Evolutionary conservation across 2,888 invertebrate genomes (phyloP), one percentile per base, ranked within the genome.

Genomic region (Sphinx pinastri): DNA sequence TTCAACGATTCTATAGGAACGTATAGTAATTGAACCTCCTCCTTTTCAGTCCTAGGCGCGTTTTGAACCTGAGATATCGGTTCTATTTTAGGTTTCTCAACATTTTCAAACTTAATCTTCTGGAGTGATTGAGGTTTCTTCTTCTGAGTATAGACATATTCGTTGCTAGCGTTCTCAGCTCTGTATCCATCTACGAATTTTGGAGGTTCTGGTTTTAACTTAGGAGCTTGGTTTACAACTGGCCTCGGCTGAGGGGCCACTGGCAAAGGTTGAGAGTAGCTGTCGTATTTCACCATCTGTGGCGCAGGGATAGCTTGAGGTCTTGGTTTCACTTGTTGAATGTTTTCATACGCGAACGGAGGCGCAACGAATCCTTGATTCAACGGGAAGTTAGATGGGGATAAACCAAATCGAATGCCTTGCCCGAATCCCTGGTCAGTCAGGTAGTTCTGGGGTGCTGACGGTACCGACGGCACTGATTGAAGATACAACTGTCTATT

Each of bases 1-100:
- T 95, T 95, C 31, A 97, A 86, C 0, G 97, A 95, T 81, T 98
- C 97, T 38, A 97, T 94, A 7, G 98, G 98, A 0, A 98, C 97
- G 81, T 98, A 98, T 0, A 98, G 92, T 54, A 98, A 87, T 82
- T 98, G 97, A 0, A 97, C 96, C 88, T 96, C 96, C 86, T 96
- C 96, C 77, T 93, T 90, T 84, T 95, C 94, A 1, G 85, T 75
- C 79, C 90, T 92, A 13, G 85, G 81, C 71, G 84, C 87, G 11
- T 77, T 79, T 68, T 80, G 76, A 12, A 81, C 71, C 66, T 83
- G 79, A 5, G 84, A 72, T 25, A 84, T 71, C 19, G 78, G 71
- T 71, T 90, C 88, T 11, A 79, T 71, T 74, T 87, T 87, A 0
- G 80, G 75, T 73, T 87, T 89, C 4, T 92, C 91, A 63, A 81